A percentile compares a stretch with the other conserved stretches of the same genome.
phyloP scores from a whole-genome alignment of 2,113 vertebrate species.

The Pica pica region DNA sequence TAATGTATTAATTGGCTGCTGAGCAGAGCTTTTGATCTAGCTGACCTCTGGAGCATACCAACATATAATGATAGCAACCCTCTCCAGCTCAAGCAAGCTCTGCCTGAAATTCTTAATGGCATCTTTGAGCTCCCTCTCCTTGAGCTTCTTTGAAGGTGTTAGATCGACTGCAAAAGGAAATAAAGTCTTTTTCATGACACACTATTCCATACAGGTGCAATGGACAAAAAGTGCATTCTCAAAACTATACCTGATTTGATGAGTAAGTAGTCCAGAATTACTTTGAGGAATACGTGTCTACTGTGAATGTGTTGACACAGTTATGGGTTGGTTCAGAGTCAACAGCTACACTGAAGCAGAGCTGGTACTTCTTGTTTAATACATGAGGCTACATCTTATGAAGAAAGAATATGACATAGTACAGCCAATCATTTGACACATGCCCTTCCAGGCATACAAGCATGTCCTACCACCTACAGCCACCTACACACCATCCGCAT shows the following conservation, averaged over 20 bases:
- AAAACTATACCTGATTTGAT: background rate
- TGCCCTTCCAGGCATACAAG: background rate
- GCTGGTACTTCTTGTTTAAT: background rate
- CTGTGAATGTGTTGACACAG: background rate
- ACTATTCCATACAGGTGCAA: background rate
- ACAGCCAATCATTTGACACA: background rate
- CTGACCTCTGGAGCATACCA: background rate
- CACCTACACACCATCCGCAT: background rate
- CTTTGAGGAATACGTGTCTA: background rate
- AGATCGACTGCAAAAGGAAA: slow-evolving; percentile 39
- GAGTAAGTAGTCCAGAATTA: background rate
- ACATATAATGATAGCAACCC: background rate
- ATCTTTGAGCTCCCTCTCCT: slow-evolving; percentile 35
- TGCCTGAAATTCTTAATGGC: slow-evolving; percentile 33
- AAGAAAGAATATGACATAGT: background rate
- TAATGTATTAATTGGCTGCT: slow-evolving; percentile 44
- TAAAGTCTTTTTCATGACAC: slow-evolving; percentile 35
- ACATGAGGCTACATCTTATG: background rate
- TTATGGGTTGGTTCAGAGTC: background rate
- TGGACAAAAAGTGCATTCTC: background rate
- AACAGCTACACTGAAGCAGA: background rate
- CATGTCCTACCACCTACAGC: background rate
- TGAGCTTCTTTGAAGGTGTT: slow-evolving; percentile 41
- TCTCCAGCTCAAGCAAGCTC: background rate
- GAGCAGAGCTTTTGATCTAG: background rate